Evolutionary conservation across 2,797 vertebrate genomes (phyloP).

Genomic region (Amblyraja radiata): DNA sequence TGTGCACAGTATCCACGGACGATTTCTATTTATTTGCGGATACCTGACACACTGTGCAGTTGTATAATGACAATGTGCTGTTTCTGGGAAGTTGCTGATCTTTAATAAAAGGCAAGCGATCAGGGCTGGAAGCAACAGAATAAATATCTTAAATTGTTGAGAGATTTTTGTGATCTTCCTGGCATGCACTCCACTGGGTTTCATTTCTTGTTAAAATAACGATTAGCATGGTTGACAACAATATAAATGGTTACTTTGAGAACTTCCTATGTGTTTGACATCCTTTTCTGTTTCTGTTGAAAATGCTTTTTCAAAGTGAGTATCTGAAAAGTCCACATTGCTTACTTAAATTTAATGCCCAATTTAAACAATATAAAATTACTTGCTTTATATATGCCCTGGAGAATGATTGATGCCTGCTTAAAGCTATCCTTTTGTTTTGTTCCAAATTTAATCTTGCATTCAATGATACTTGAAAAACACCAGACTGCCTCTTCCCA

Average conservation of each 20-base stretch:
- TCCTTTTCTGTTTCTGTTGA: neutral
- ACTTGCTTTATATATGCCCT: neutral
- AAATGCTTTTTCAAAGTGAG: neutral
- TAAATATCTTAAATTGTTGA: conserved; percentile 13
- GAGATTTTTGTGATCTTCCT: conserved; percentile 23
- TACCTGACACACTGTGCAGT: neutral
- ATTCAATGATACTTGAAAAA: neutral
- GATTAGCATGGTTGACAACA: conserved; percentile 18
- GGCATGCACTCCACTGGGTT: neutral
- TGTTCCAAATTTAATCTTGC: conserved; percentile 9
- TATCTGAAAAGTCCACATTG: neutral
- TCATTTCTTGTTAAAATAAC: neutral
- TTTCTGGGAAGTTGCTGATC: conserved; percentile 53
- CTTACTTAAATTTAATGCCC: neutral
- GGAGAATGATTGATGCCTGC: neutral
- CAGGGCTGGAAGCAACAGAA: neutral
- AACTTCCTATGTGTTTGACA: neutral
- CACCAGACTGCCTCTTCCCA: neutral
- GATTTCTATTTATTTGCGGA: neutral
- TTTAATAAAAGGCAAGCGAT: conserved; percentile 4
- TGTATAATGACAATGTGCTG: conserved; percentile 51
- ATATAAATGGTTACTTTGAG: neutral
- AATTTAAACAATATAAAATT: neutral
- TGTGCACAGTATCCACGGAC: conserved; percentile 51
- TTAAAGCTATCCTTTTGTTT: neutral